phyloP scores from a whole-genome alignment of 1,140 invertebrate species.

The Drosophila hydei region DNA sequence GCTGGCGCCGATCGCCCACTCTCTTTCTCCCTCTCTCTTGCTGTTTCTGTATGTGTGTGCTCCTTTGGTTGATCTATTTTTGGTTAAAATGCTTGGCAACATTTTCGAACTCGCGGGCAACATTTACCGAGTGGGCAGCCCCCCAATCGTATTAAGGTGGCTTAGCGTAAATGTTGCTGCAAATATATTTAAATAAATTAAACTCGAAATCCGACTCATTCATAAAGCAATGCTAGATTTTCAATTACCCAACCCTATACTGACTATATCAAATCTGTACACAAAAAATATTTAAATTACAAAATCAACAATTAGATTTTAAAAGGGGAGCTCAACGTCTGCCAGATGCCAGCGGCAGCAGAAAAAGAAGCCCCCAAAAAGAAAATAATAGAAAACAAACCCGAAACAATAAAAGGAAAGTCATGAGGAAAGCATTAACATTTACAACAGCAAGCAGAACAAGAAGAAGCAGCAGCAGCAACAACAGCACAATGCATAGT shows the following conservation, averaged over 20 bases:
- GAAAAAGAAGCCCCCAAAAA: conserved; percentile 2
- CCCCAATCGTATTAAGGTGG: conserved; percentile 19
- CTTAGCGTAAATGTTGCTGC: conserved; percentile 20
- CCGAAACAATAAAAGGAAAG: conserved; percentile 63
- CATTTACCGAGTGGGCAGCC: conserved; percentile 43
- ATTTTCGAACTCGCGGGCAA: conserved; percentile 62
- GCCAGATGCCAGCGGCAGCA: conserved; percentile 56
- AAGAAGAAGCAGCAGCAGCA: background rate
- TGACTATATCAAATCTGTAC: conserved; percentile 7
- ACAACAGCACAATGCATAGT: conserved; percentile 48
- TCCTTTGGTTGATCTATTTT: conserved; percentile 65
- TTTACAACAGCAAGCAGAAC: conserved; percentile 32
- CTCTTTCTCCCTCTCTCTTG: conserved; percentile 5
- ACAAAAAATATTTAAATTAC: conserved; percentile 73
- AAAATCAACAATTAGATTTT: conserved; percentile 80
- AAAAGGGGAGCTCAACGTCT: conserved; percentile 43
- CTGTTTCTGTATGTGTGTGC: background rate
- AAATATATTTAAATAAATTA: conserved; percentile 16
- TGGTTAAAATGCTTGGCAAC: conserved; percentile 66
- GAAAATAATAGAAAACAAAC: background rate
- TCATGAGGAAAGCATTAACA: conserved; percentile 63
- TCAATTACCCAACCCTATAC: conserved; percentile 69
- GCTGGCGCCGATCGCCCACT: background rate
- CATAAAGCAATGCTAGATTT: conserved; percentile 41
- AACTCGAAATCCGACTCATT: conserved; percentile 8